phyloP scores from a whole-genome alignment of 1,140 invertebrate species.

The Zeugodacus cucurbitae region DNA sequence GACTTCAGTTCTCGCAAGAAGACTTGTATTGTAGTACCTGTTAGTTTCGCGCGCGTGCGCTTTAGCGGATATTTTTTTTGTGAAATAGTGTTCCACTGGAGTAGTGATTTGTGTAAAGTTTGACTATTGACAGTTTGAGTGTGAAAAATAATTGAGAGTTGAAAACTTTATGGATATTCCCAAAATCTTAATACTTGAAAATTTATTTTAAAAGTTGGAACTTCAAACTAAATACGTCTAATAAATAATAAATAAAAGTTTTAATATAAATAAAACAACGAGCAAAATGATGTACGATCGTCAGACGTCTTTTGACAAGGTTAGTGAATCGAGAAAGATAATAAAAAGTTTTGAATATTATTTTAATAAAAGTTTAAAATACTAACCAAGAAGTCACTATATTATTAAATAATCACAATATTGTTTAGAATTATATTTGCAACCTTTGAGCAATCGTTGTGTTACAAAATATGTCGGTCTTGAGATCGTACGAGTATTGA shows the following conservation, averaged over 20 bases:
- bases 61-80: not conserved
- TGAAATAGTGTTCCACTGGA: not conserved
- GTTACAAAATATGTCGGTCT: no score
- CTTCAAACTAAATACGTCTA: no score
- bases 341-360: no score
- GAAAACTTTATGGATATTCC: not conserved
- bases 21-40: not conserved
- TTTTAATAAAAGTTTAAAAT: no score
- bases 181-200: not conserved
- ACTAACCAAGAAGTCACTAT: no score
- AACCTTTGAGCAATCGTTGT: no score
- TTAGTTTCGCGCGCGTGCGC: not conserved
- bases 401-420: no score
- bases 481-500: no score
- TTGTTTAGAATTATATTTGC: no score
- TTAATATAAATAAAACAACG: not conserved
- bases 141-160: not conserved
- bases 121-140: not conserved
- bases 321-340: constrained; percentile 45
- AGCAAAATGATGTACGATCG: constrained; percentile 56
- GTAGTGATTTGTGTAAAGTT: not conserved
- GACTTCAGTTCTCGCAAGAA: constrained; percentile 38
- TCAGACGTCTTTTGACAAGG: constrained; percentile 63
- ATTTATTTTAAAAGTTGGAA: not conserved
- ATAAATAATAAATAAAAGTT: not conserved